Base-by-base conservation (phyloP, 2,797 vertebrate species). In the Epinephelus malabaricus region DNA sequence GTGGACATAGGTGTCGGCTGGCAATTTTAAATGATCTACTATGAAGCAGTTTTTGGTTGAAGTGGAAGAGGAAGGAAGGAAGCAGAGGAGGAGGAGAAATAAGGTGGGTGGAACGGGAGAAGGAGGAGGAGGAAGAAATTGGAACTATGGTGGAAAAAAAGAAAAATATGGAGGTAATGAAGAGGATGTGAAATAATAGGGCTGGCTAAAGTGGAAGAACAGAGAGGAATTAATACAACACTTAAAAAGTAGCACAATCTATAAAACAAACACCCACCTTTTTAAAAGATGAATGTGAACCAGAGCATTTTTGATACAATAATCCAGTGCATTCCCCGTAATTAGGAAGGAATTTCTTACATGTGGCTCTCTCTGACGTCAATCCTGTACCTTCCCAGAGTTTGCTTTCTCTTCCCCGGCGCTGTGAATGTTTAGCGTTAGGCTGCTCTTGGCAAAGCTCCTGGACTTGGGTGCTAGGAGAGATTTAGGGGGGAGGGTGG, bases 321-420 rank as follows among this genome's bases (percentile, higher is more conserved):
- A 93, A 93, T 85, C 92, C 92, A 89, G 91, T 46, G 87, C 93
- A 95, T 95, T 95, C 92, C 89, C 83, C 78, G 85, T 91, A 92
- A 95, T 95, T 95, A 95, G 88, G 87, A 92, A 94, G 92, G 93
- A 95, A 95, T 94, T 86, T 92, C 94, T 95, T 91, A 94, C 94
- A 95, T 95, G 94, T 94, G 95, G 94, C 89, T 93, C 92, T 79
- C 91, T 94, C 94, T 96, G 95, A 96, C 95, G 95, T 96, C 95
- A 96, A 96, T 92, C 86, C 86, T 90, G 92, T 92, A 95, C 94
- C 94, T 94, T 95, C 92, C 92, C 90, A 92, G 87, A 92, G 87
- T 92, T 90, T 94, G 89, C 92, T 92, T 90, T 91, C 91, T 90
- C 90, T 94, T 85, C 88, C 78, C 75, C 70, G 64, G 85, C 21